phyloP scores from a whole-genome alignment of 2,113 vertebrate species.

The Amia ocellicauda region DNA sequence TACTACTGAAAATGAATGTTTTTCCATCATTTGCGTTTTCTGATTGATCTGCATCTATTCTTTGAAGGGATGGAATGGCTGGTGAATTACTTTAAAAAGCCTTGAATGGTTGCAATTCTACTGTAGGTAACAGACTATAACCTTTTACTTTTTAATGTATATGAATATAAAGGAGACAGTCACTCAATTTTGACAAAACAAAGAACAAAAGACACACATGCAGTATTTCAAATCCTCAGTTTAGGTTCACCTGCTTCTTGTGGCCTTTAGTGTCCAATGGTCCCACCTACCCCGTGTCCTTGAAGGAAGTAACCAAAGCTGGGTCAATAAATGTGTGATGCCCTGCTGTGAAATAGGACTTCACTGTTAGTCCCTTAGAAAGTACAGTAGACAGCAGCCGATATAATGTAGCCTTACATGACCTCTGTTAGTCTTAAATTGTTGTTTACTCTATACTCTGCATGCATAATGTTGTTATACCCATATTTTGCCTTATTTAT shows the following conservation, averaged over 20 bases:
- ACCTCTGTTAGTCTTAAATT: slow-evolving; percentile 66
- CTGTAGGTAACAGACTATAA: no score
- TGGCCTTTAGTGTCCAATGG: slow-evolving; percentile 50
- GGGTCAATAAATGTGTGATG: slow-evolving; percentile 10
- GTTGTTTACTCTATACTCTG: slow-evolving; percentile 66
- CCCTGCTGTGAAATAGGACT: slow-evolving; percentile 24
- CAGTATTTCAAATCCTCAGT: no score
- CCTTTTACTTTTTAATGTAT: no score
- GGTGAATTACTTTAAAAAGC: no score
- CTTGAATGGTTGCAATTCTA: no score
- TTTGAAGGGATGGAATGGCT: no score
- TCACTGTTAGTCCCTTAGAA: slow-evolving; percentile 28
- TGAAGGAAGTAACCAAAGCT: slow-evolving; percentile 18
- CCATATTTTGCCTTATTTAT: slow-evolving; percentile 70
- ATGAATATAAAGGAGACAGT: no score
- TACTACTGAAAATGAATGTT: neutral
- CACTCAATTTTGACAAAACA: no score
- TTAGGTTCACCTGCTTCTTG: slow-evolving; percentile 31
- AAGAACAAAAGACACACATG: no score
- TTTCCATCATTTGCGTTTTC: neutral
- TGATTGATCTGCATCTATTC: no score
- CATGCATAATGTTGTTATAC: slow-evolving; percentile 60
- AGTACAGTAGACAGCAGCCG: slow-evolving; percentile 40
- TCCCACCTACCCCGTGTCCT: slow-evolving; percentile 22
- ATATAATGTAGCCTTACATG: slow-evolving; percentile 66